phyloP scores from a whole-genome alignment of 2,113 vertebrate genomes.

The Carassius gibelio region DNA sequence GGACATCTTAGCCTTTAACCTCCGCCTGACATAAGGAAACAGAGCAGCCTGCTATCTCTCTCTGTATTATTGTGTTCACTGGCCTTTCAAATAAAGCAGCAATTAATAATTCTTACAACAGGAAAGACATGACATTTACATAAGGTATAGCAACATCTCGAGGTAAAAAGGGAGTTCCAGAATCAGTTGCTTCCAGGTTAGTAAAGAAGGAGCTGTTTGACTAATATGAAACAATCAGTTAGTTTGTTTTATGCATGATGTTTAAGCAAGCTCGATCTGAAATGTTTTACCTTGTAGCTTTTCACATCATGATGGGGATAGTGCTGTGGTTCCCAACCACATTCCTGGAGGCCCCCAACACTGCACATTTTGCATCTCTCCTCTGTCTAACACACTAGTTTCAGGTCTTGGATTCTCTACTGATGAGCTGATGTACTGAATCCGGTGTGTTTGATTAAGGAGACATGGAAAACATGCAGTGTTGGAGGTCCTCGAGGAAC shows the following conservation, averaged over 20 bases:
- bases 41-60: conserved; percentile 4
- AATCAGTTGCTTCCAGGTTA: neutral
- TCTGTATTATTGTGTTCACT: conserved; percentile 39
- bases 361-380: no score
- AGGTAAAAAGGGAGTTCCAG: neutral
- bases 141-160: conserved; percentile 44
- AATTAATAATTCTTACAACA: conserved; percentile 51
- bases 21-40: conserved; percentile 33
- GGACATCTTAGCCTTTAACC: conserved; percentile 18
- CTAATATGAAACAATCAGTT: neutral
- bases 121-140: conserved; percentile 52
- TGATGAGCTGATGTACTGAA: no score
- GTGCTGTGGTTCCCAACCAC: no score
- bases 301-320: neutral
- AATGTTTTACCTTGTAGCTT: neutral
- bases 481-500: no score
- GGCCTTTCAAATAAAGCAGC: conserved; percentile 16
- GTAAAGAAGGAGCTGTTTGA: neutral
- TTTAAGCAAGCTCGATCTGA: neutral
- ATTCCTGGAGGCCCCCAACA: no score
- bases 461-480: no score
- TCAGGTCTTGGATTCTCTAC: no score
- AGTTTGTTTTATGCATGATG: neutral
- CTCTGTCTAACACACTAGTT: no score
- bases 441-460: no score